These are phyloP conservation scores for Elegia similella DNA, from an alignment of 2,888 invertebrate genomes.

Conservation along the genomic window DNA sequence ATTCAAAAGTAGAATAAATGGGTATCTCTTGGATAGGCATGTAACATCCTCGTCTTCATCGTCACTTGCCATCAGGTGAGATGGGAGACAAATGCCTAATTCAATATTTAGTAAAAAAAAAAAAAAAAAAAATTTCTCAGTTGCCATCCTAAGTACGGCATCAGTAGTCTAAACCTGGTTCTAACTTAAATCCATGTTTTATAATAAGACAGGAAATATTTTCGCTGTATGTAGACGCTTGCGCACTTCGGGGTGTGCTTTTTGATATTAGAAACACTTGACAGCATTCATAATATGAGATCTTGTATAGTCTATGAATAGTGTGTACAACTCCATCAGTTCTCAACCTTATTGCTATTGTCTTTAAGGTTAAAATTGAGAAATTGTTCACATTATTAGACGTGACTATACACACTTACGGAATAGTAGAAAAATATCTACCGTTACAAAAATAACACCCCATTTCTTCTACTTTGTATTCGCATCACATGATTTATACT, in stretches of 20 bases:
- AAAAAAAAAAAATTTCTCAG: no score
- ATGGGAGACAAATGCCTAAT: no score
- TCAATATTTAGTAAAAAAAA: no score
- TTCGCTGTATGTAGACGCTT: slow-evolving; percentile 5
- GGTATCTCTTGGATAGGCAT: no score
- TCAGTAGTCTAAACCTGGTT: no score
- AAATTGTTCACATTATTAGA: not conserved
- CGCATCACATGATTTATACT: slow-evolving; percentile 18
- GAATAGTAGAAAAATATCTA: slow-evolving; percentile 17
- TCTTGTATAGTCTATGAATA: not conserved
- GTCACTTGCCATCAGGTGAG: no score
- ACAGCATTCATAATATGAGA: slow-evolving; percentile 9
- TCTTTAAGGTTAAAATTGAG: not conserved
- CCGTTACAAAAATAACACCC: slow-evolving; percentile 21
- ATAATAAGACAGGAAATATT: not conserved
- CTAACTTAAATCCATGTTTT: no score
- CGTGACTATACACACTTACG: not conserved
- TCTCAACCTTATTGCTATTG: not conserved
- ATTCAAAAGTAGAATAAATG: no score
- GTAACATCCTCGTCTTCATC: no score
- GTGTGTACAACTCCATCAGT: slow-evolving; percentile 1
- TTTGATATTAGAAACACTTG: slow-evolving; percentile 5
- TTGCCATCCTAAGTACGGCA: no score
- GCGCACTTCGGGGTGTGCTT: slow-evolving; percentile 13
- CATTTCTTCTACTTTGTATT: slow-evolving; percentile 14